Base-by-base conservation (phyloP, 1,140 invertebrate species). In the Meloidogyne floridensis region DNA sequence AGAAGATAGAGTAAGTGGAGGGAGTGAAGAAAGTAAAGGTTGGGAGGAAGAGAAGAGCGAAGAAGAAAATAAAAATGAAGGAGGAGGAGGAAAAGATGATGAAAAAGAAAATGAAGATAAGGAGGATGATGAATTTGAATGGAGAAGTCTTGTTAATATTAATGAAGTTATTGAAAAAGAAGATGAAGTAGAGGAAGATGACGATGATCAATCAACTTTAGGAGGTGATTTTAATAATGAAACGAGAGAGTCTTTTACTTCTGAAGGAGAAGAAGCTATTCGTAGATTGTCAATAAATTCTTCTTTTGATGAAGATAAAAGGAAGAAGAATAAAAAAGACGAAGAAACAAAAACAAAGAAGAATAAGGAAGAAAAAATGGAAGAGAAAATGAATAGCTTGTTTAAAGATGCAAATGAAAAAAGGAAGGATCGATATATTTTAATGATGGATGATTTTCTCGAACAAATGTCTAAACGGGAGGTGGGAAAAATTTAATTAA, bases 121-220 rank as follows among this genome's bases (percentile, higher is more conserved):
- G 13, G 75, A 54, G 3, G 75, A 54, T 54, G 75, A 76, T 6
- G 59, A 65, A 65, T 65, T 65, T 65, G 59, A 65, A 65, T 65
- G 59, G 59, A 65, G n/a, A 65, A 65, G 59, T 18, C 5, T 11
- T 65, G 59, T 65, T 7, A 20, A 59, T 32, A 59, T 59, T 10
- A 59, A 47, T 54, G 74, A 76, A 43, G 75, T 51, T 42, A 51
- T 51, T 6, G 42, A 56, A 13, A 47, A 13, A n/a, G 42, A 43
- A 56, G 32, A 75, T 53, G 75, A 53, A 32, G 75, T 51, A 10
- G 73, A 75, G 8, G 73, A 75, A 20, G 73, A 75, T 0, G 32
- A 43, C 6, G 43, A 54, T n/a, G 47, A 18, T 6, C 3, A 54
- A 20, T 51, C 20, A 59, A 53, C 15, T 8, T 43, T 15, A 51